Evolutionary conservation across 2,797 vertebrate species (phyloP).

Genomic region (Lacerta viridis): DNA sequence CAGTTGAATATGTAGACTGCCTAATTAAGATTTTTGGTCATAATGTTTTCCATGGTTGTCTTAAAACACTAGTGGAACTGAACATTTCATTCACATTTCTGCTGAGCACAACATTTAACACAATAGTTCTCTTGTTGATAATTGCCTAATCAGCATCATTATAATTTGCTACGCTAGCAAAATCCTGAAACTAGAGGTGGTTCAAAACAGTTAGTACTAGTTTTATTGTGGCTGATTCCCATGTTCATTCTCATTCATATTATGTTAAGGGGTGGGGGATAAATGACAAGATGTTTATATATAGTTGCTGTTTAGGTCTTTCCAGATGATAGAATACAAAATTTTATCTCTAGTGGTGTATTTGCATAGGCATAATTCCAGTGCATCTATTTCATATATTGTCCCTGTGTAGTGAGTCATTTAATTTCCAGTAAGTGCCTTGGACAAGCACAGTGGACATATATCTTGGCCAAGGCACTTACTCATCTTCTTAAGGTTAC

Average conservation of each 20-base stretch:
- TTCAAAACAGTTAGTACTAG: constrained; percentile 56
- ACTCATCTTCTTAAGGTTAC: too few relatives aligned
- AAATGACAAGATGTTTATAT: constrained; percentile 21
- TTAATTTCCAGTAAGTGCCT: neutral
- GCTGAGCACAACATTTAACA: constrained; percentile 61
- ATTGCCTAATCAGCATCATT: constrained; percentile 59
- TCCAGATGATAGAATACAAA: neutral
- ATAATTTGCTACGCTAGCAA: constrained; percentile 69
- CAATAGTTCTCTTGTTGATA: constrained; percentile 61
- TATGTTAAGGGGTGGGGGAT: constrained; percentile 42
- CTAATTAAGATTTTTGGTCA: constrained; percentile 22
- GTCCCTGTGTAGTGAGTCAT: neutral
- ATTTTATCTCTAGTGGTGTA: neutral
- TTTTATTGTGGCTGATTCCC: constrained; percentile 60
- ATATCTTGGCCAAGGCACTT: too few relatives aligned
- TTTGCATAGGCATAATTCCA: neutral
- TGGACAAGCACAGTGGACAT: neutral
- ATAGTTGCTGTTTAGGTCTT: neutral
- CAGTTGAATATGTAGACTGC: neutral
- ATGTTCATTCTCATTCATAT: constrained; percentile 41
- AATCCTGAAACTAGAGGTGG: constrained; percentile 66
- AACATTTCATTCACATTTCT: constrained; percentile 66
- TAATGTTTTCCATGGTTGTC: constrained; percentile 12
- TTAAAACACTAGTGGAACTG: constrained; percentile 37
- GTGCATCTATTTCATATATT: neutral